phyloP scores from a whole-genome alignment of 2,888 invertebrate species.

The Chironomus tentans region DNA sequence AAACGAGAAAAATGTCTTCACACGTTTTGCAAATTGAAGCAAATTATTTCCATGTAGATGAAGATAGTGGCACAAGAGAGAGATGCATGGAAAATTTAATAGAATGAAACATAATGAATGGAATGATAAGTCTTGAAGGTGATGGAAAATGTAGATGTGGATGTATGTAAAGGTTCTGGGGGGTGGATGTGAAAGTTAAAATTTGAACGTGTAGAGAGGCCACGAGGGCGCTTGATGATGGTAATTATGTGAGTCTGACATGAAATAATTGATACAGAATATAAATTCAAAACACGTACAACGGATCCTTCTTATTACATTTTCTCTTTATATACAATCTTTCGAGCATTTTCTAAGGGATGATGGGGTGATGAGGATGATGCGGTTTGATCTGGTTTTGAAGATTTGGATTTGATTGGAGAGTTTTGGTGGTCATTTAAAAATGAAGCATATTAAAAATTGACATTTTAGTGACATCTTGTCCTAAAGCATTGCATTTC shows the following conservation, averaged over 20 bases:
- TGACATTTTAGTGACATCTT: too few species aligned
- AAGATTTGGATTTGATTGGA: too few species aligned
- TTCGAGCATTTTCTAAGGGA: neutral
- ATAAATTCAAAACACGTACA: conserved; percentile 19
- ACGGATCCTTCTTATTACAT: neutral
- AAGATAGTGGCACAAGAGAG: neutral
- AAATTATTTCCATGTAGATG: neutral
- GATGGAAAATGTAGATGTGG: neutral
- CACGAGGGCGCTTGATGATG: conserved; percentile 8
- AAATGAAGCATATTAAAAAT: too few species aligned
- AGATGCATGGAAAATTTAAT: neutral
- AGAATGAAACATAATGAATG: neutral
- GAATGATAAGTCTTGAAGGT: neutral
- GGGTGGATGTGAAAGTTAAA: too few species aligned
- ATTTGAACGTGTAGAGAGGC: neutral
- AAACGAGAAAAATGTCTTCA: neutral
- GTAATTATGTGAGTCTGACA: conserved; percentile 19
- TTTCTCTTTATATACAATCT: neutral
- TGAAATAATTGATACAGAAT: conserved; percentile 25
- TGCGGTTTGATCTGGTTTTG: too few species aligned
- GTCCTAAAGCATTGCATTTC: too few species aligned
- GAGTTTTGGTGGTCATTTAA: too few species aligned
- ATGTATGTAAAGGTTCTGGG: too few species aligned
- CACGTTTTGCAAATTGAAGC: neutral
- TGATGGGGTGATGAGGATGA: too few species aligned